These are phyloP conservation scores for Amblyteles armatorius DNA, from an alignment of 2,888 invertebrate genomes.

Conservation along the genomic window DNA sequence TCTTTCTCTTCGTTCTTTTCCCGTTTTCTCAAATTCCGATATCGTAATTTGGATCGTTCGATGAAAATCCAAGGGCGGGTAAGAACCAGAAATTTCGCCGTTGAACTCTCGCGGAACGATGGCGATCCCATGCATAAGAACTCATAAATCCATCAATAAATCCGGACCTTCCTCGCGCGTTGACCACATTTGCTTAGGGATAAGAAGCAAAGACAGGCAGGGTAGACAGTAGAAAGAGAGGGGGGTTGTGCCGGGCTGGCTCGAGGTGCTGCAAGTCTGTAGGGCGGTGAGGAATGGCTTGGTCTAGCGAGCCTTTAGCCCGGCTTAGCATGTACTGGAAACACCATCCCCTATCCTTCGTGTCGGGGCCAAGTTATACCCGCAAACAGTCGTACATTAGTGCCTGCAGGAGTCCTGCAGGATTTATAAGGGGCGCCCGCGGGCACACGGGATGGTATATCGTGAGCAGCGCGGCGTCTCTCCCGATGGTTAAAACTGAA, in stretches of 20 bases:
- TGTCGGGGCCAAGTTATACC: constrained; percentile 85
- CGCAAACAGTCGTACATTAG: constrained; percentile 85
- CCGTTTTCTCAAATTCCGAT: neutral
- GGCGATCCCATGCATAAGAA: constrained; percentile 52
- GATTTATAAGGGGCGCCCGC: constrained; percentile 83
- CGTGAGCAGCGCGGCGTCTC: constrained; percentile 72
- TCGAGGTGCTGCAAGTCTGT: constrained; percentile 76
- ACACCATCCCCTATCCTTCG: constrained; percentile 83
- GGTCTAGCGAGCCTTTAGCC: constrained; percentile 84
- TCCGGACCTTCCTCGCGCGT: constrained; percentile 77
- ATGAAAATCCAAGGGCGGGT: neutral
- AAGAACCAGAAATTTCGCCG: constrained; percentile 6
- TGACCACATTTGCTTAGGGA: constrained; percentile 82
- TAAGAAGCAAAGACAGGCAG: constrained; percentile 82
- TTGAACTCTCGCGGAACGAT: constrained; percentile 1
- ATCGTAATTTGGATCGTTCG: neutral
- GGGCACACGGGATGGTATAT: constrained; percentile 76
- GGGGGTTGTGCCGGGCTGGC: constrained; percentile 59
- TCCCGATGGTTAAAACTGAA: constrained; percentile 78
- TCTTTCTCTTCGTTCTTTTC: neutral
- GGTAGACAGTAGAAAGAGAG: constrained; percentile 63
- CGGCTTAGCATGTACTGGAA: constrained; percentile 83
- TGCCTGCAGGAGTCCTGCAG: constrained; percentile 84
- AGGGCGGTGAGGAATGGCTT: constrained; percentile 84
- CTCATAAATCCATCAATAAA: constrained; percentile 83